These are phyloP conservation scores for Nixonia krombeini DNA, from an alignment of 1,140 invertebrate species.

Conservation along the genomic window DNA sequence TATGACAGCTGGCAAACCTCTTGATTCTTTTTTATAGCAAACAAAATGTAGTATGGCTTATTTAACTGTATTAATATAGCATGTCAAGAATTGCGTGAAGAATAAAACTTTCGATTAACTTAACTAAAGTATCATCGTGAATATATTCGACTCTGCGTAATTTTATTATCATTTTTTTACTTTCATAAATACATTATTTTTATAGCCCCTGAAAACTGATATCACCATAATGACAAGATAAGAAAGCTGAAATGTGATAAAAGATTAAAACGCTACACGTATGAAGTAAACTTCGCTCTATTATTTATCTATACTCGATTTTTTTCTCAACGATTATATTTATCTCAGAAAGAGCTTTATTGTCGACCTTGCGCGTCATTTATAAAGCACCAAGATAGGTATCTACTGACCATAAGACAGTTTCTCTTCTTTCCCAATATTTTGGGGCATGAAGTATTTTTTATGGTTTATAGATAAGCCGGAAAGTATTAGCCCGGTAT, in stretches of 20 bases:
- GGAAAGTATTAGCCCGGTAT: too few species aligned
- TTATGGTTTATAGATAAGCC: conserved; percentile 47
- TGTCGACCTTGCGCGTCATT: conserved; percentile 46
- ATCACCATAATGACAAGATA: conserved; percentile 27
- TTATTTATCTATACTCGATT: conserved; percentile 36
- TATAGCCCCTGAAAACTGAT: conserved; percentile 12
- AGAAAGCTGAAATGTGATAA: conserved; percentile 17
- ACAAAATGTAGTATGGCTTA: too few species aligned
- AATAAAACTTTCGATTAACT: too few species aligned
- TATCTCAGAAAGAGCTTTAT: conserved; percentile 39
- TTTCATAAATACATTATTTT: conserved; percentile 14
- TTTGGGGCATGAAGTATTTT: conserved; percentile 44
- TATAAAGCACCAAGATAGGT: conserved; percentile 48
- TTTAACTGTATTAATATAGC: too few species aligned
- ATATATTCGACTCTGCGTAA: background rate
- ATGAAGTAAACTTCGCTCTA: conserved; percentile 25
- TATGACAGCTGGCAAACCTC: too few species aligned
- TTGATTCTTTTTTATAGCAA: too few species aligned
- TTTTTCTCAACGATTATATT: conserved; percentile 34
- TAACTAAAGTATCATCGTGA: too few species aligned
- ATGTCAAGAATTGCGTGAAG: too few species aligned
- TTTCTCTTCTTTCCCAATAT: conserved; percentile 39
- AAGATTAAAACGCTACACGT: conserved; percentile 21
- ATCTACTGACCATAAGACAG: conserved; percentile 40
- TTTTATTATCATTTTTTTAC: conserved; percentile 2